phyloP scores from a whole-genome alignment of 2,797 vertebrate genomes.

The Parauchenoglanis ngamensis region DNA sequence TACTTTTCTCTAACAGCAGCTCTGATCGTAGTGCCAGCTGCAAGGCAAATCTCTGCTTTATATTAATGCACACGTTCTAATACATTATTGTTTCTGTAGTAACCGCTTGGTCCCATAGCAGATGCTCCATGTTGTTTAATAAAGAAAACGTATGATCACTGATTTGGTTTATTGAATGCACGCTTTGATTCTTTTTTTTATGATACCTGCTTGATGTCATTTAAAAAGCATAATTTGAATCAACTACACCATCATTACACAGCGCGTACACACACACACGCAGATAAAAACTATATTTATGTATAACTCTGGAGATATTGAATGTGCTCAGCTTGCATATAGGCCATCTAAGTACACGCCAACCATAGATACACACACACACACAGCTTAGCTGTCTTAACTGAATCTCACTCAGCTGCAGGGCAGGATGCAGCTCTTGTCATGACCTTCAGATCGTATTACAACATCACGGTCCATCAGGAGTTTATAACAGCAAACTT shows the following conservation, averaged over 20 bases:
- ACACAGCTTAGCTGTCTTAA: constrained; percentile 30
- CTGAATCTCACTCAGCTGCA: constrained; percentile 22
- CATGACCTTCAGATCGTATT: constrained; percentile 37
- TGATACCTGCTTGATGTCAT: neutral
- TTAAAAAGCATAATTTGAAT: neutral
- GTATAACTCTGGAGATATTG: too few species aligned
- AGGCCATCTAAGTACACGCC: neutral
- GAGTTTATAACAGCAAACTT: constrained; percentile 10
- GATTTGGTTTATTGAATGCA: neutral
- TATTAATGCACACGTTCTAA: neutral
- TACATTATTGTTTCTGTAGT: neutral
- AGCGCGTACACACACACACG: neutral
- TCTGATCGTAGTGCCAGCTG: neutral
- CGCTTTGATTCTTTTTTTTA: neutral
- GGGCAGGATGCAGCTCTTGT: neutral
- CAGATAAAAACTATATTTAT: neutral
- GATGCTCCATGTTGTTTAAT: neutral
- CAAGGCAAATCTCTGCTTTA: neutral
- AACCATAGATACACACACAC: neutral
- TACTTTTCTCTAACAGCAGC: neutral
- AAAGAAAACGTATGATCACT: neutral
- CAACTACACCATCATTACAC: neutral
- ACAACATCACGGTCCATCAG: constrained; percentile 14
- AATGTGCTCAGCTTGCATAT: neutral
- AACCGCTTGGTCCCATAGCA: neutral